These are phyloP conservation scores for Zingel zingel DNA, from an alignment of 2,113 vertebrate species.

Conservation along the genomic window DNA sequence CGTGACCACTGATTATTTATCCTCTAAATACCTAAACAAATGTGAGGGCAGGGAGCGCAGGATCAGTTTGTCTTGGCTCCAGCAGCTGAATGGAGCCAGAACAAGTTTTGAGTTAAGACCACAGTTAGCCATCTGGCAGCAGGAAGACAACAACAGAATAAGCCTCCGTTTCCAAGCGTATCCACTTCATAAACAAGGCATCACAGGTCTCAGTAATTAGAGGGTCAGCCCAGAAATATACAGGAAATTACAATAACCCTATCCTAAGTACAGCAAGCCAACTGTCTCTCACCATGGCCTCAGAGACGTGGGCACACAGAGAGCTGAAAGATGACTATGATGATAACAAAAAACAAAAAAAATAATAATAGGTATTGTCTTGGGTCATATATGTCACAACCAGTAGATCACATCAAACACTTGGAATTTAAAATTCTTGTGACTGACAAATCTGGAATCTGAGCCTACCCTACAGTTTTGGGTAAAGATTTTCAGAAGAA, in stretches of 20 bases:
- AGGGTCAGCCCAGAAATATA: slow-evolving; percentile 60
- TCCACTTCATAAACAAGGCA: slow-evolving; percentile 64
- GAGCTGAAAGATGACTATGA: background rate
- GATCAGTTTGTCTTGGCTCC: slow-evolving; percentile 57
- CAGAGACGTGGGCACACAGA: background rate
- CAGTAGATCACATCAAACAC: background rate
- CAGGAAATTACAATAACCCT: slow-evolving; percentile 59
- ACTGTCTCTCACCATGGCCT: slow-evolving; percentile 27
- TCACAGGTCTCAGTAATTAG: slow-evolving; percentile 61
- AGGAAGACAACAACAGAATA: slow-evolving; percentile 45
- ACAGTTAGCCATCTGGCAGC: slow-evolving; percentile 60
- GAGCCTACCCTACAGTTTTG: too few species aligned
- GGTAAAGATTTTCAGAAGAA: background rate
- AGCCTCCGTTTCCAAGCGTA: slow-evolving; percentile 55
- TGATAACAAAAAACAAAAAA: background rate
- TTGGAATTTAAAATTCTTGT: background rate
- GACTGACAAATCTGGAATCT: background rate
- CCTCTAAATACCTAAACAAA: slow-evolving; percentile 34
- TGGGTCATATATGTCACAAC: background rate
- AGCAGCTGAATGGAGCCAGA: slow-evolving; percentile 45
- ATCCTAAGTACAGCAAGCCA: slow-evolving; percentile 33
- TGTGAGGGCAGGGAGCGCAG: slow-evolving; percentile 7
- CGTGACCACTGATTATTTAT: slow-evolving; percentile 10
- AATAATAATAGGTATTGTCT: slow-evolving; percentile 5
- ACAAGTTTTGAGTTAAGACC: slow-evolving; percentile 56